Percentiles rank a stretch among this genome's conserved stretches.
These are phyloP conservation scores for Rhagophthalmus giganteus DNA, from an alignment of 2,888 invertebrate species.

Conservation along the genomic window DNA sequence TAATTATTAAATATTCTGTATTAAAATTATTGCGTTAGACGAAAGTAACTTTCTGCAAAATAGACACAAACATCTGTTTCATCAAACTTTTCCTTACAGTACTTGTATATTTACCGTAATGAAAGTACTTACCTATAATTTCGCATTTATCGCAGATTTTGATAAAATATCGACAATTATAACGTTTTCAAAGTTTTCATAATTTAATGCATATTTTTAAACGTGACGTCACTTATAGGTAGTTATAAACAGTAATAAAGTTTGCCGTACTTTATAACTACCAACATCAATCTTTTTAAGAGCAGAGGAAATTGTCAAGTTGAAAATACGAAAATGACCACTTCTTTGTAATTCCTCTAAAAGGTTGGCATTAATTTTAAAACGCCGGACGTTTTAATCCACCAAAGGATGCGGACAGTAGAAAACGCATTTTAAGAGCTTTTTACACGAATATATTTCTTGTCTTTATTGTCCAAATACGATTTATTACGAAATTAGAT, in stretches of 20 bases:
- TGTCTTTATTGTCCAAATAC: conserved; percentile 35
- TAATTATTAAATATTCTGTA: no score
- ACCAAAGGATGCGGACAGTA: conserved; percentile 43
- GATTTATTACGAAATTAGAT: conserved; percentile 30
- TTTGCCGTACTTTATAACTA: conserved; percentile 12
- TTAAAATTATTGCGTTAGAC: no score
- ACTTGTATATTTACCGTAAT: no score
- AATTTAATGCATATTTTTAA: no score
- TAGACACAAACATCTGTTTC: no score
- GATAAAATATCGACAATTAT: no score
- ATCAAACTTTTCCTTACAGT: no score
- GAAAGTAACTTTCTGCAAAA: no score
- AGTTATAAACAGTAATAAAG: conserved; percentile 10
- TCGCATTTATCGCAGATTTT: no score
- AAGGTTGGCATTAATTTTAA: conserved; percentile 46
- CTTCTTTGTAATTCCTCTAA: conserved; percentile 47
- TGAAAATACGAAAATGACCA: conserved; percentile 37
- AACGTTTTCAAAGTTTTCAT: no score
- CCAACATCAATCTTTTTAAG: conserved; percentile 40
- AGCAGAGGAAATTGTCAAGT: conserved; percentile 31
- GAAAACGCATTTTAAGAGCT: conserved; percentile 44
- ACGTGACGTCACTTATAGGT: no score
- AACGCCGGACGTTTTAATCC: conserved; percentile 47
- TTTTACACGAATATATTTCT: conserved; percentile 40
- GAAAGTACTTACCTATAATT: no score